Evolutionary conservation across 2,113 vertebrate species (phyloP).

Genomic region (Nanger granti): DNA sequence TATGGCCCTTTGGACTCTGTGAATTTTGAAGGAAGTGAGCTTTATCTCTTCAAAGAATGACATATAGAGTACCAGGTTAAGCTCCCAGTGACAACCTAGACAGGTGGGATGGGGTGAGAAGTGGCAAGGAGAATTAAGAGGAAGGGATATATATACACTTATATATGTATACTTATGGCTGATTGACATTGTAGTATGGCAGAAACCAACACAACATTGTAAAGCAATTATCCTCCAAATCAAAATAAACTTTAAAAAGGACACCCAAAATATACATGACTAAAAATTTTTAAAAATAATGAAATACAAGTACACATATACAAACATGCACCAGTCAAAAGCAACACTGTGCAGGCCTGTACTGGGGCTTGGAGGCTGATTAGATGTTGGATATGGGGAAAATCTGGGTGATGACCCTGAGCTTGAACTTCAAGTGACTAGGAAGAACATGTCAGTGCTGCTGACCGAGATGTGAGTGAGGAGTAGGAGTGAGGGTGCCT

Average conservation of each 20-base stretch:
- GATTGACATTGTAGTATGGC: background rate
- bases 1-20: background rate
- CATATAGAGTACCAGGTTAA: background rate
- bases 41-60: background rate
- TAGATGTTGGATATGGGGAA: background rate
- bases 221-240: background rate
- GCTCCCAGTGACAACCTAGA: background rate
- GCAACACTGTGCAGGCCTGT: background rate
- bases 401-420: background rate
- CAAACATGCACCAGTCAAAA: background rate
- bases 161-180: background rate
- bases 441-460: background rate
- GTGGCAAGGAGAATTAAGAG: background rate
- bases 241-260: background rate
- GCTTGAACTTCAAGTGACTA: background rate
- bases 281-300: background rate
- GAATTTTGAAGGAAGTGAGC: background rate
- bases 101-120: background rate
- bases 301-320: background rate
- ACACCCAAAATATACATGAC: background rate
- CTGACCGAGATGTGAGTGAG: background rate
- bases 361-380: background rate
- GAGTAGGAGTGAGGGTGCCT: background rate
- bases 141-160: background rate
- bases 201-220: background rate